These are phyloP conservation scores for Exephanes ischioxanthus DNA, from an alignment of 2,888 invertebrate species.

Conservation along the genomic window DNA sequence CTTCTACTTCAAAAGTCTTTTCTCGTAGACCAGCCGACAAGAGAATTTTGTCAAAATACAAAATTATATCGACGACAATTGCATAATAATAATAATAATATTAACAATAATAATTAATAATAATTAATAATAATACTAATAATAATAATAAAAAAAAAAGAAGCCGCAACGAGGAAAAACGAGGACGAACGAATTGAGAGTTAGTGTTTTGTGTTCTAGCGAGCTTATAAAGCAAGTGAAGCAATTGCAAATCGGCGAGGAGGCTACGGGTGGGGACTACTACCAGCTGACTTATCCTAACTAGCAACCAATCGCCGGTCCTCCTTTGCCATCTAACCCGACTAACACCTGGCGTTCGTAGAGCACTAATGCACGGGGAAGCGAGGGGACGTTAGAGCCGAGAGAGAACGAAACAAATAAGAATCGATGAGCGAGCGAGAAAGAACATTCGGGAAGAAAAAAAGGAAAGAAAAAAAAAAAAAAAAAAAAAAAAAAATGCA, in stretches of 20 bases:
- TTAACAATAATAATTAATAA: constrained; percentile 13
- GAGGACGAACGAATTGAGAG: constrained; percentile 67
- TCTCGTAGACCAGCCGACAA: constrained; percentile 50
- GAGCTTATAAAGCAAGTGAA: constrained; percentile 83
- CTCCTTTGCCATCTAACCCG: constrained; percentile 77
- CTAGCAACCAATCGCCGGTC: constrained; percentile 80
- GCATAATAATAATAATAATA: background rate
- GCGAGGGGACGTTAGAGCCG: constrained; percentile 56
- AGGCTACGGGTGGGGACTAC: constrained; percentile 83
- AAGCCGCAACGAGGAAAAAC: constrained; percentile 38
- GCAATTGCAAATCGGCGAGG: constrained; percentile 83
- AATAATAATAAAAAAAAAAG: constrained; percentile 23
- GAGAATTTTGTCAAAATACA: background rate
- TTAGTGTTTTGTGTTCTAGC: constrained; percentile 83
- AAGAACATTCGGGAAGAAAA: constrained; percentile 4
- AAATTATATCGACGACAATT: constrained; percentile 7
- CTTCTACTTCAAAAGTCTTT: constrained; percentile 40
- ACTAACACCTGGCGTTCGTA: constrained; percentile 70
- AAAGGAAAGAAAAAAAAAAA: constrained; percentile 11
- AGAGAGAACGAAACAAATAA: constrained; percentile 42
- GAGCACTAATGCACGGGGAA: constrained; percentile 60
- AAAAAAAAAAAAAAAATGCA: constrained; percentile 15
- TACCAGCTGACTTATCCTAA: constrained; percentile 84
- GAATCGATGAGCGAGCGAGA: constrained; percentile 28
- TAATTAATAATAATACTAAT: background rate